Evolutionary conservation across 53 echinoderm and acorn worm species (phyloP).

Genomic region (Actinopyga echinites): DNA sequence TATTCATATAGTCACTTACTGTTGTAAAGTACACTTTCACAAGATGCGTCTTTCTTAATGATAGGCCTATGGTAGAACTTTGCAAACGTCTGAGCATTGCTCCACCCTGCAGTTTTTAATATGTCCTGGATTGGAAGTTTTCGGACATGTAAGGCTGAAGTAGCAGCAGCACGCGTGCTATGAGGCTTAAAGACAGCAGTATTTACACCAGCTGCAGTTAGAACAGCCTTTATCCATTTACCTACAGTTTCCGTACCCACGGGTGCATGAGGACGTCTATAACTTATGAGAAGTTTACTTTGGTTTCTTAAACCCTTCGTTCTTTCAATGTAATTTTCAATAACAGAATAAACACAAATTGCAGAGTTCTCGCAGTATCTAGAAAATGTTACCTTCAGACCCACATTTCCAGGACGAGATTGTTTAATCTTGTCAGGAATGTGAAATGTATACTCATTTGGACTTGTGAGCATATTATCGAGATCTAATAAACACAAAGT

Average conservation of each 20-base stretch:
- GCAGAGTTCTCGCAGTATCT: neutral
- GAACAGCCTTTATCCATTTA: conserved; percentile 3
- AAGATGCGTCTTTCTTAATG: no score
- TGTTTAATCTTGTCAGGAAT: no score
- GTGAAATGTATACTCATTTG: no score
- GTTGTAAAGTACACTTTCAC: no score
- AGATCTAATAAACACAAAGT: conserved; percentile 9
- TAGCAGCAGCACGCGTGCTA: conserved; percentile 1
- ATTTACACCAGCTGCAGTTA: no score
- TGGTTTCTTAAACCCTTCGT: neutral
- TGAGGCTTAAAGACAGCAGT: neutral
- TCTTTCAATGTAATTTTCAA: conserved; percentile 1
- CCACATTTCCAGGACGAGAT: neutral
- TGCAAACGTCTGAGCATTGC: conserved; percentile 8
- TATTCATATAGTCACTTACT: neutral
- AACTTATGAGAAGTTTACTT: neutral
- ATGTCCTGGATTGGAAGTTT: neutral
- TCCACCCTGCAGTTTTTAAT: neutral
- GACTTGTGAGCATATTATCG: no score
- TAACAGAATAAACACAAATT: neutral
- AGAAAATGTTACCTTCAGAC: neutral
- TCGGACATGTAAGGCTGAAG: neutral
- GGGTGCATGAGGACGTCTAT: neutral
- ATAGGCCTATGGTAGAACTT: no score
- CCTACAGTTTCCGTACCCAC: neutral